Base-by-base conservation (phyloP, 2,888 invertebrate species). In the Drosophila sordidapex region DNA sequence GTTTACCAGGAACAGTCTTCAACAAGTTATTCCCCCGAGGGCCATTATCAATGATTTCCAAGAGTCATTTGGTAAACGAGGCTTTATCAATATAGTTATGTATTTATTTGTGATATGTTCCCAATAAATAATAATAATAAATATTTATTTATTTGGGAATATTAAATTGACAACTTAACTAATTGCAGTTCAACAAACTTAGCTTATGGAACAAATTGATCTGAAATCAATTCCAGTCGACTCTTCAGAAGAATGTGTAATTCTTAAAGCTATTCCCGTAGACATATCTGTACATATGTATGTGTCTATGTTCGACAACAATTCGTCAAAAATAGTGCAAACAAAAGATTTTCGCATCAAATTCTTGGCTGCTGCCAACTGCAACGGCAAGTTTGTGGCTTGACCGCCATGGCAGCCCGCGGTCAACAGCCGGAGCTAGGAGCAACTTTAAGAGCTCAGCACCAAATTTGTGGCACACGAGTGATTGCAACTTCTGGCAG, bases 401-500 rank as follows among this genome's bases (percentile, higher is more conserved):
- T n/a, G 4, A n/a, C n/a, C 18, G 2, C 8, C 1, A 40, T 40
- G 43, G 43, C 11, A 43, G 11, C 5, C 5, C 27, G 21, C 8
- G 46, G 46, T 25, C 46, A 54, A 27, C 27, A 38, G 54, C 36
- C 25, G 25, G 18, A 27, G 36, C 54, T 36, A 13, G 49, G 33
- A 27, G 35, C 52, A 62, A 69, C 74, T 74, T 75, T 43, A 54
- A 75, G 58, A 58, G 76, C 54, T 31, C 48, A 56, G 62, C 76
- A 71, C 53, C 52, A 77, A 71, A 71, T 83, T 80, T 80, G 80
- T 67, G 76, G 76, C 75, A 74, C 53, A 43, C 69, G 27, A 27
- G 59, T 54, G 46, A 46, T 40, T 60, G 51, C 52, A 69, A 60
- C 53, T 66, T 53, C 33, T 52, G 21, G 35, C 43, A 46, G 54